Evolutionary conservation across 1,140 invertebrate species (phyloP), one percentile per base, ranked within the genome.

Genomic region (Drosophila sechellia): DNA sequence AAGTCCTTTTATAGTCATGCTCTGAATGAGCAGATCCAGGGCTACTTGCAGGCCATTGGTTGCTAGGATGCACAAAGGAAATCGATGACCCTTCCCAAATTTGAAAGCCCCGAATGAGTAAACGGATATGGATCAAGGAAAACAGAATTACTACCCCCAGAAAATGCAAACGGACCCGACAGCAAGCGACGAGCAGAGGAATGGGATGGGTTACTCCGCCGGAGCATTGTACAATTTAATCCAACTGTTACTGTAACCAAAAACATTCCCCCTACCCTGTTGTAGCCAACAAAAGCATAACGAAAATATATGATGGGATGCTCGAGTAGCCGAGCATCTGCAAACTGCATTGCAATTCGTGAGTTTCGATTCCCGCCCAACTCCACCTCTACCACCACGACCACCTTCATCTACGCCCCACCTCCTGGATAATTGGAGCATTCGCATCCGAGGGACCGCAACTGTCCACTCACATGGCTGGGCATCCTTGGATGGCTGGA

Each of bases 171-270:
- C 25, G 64, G 64, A 68, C 74, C 60, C 50, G 78, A 68, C 58
- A 63, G 69, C 65, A 65, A 69, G 20, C 49, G 31, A 56, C 42
- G 11, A 64, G 31, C 49, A 52, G 49, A 52, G 17, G 56, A 50
- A 72, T 77, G 69, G 49, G 77, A 74, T 34, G 54, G 37, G 45
- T 56, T 63, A 49, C 61, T 60, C 37, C 31, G 27, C 42, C 56
- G 54, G 61, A 45, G 81, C 57, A 85, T 64, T 76, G 60, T 80
- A 87, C 57, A 70, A 81, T 81, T 81, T 87, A 87, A 76, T 83
- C 75, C 61, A 79, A 79, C 65, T 78, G 73, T 81, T 87, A 77
- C 73, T 85, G 69, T 73, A 85, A 85, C 81, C 79, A 69, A 79
- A 57, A 81, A 46, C 64, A 69, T 40, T 43, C 64, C 50, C 71